These are phyloP conservation scores for Marmota monax DNA, from an alignment of 2,113 vertebrate species.

Conservation along the genomic window DNA sequence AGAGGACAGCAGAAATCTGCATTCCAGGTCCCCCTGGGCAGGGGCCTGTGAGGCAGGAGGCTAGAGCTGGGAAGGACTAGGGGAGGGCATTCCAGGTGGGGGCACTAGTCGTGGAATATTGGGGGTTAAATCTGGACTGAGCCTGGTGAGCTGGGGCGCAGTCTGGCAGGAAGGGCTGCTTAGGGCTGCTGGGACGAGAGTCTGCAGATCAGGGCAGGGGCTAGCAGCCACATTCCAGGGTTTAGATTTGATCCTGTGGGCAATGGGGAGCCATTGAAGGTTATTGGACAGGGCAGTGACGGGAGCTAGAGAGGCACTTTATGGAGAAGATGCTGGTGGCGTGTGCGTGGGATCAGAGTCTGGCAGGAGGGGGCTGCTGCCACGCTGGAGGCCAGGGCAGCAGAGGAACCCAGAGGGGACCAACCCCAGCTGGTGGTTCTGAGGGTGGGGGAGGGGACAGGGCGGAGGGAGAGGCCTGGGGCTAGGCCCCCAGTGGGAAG, in stretches of 20 bases:
- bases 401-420: neutral
- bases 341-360: neutral
- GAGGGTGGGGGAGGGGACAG: neutral
- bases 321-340: slow-evolving; percentile 30
- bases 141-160: neutral
- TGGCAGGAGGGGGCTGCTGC: neutral
- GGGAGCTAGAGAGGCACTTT: slow-evolving; percentile 66
- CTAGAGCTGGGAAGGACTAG: neutral
- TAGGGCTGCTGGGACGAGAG: neutral
- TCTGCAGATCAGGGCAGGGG: neutral
- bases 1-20: neutral
- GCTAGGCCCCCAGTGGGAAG: neutral
- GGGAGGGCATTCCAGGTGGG: neutral
- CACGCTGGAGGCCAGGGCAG: neutral
- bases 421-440: neutral
- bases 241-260: slow-evolving; percentile 50
- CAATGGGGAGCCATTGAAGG: slow-evolving; percentile 75
- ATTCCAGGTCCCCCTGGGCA: neutral
- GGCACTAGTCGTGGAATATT: neutral
- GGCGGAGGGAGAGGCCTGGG: neutral
- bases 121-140: neutral
- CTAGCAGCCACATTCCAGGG: neutral
- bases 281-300: slow-evolving; percentile 74
- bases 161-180: slow-evolving; percentile 29
- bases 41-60: neutral